A percentile compares a stretch with the other conserved stretches of the same genome.
Evolutionary conservation across 2,113 vertebrate genomes (phyloP).

Genomic region (Chauna torquata): DNA sequence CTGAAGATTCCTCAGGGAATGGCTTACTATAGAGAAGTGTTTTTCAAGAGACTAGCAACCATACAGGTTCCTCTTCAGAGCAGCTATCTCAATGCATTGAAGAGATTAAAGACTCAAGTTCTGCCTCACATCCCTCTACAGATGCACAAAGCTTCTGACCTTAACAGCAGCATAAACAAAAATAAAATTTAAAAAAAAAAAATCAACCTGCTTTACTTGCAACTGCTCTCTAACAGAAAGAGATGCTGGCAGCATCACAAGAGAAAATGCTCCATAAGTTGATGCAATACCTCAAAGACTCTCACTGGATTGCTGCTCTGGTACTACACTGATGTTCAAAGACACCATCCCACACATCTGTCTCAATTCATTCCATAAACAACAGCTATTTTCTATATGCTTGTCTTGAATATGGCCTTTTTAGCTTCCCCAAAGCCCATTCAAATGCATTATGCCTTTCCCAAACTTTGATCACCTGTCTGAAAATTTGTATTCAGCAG

Average conservation of each 20-base stretch:
- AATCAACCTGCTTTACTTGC: background rate
- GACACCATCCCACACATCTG: background rate
- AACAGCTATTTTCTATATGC: background rate
- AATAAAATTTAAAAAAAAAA: too few relatives aligned
- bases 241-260: background rate
- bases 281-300: background rate
- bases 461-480: background rate
- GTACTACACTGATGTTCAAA: background rate
- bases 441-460: background rate
- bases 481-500: background rate
- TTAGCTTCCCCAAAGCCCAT: background rate
- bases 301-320: background rate
- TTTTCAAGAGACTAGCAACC: background rate
- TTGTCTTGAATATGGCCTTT: background rate
- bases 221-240: background rate
- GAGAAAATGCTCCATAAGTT: background rate
- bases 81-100: background rate
- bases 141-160: background rate
- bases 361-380: background rate
- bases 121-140: background rate
- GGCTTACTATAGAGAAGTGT: background rate
- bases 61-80: background rate
- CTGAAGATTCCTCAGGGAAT: background rate
- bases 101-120: background rate
- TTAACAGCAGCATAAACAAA: background rate